phyloP scores from a whole-genome alignment of 2,797 vertebrate genomes.

The Clamator glandarius region DNA sequence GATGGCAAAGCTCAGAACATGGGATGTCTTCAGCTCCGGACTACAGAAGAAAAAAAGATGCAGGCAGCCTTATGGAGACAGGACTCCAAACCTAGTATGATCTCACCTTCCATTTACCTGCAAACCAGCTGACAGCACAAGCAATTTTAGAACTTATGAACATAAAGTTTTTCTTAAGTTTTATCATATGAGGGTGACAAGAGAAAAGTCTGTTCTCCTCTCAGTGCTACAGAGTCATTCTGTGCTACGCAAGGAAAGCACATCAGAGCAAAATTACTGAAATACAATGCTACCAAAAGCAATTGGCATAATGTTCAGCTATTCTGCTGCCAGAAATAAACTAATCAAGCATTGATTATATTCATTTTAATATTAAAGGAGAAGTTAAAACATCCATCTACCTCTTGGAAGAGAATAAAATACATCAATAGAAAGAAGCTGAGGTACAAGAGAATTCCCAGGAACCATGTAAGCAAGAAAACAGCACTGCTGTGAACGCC shows the following conservation, averaged over 20 bases:
- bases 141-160: background rate
- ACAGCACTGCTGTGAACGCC: background rate
- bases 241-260: background rate
- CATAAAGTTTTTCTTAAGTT: background rate
- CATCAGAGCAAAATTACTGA: background rate
- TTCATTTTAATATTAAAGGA: constrained; percentile 4
- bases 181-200: background rate
- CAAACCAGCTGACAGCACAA: background rate
- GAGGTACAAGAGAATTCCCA: background rate
- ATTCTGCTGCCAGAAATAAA: background rate
- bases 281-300: background rate
- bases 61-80: background rate
- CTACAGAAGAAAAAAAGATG: background rate
- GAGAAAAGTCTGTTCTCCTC: background rate
- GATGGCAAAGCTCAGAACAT: background rate
- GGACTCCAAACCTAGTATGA: background rate
- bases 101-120: background rate
- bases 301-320: background rate
- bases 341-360: background rate
- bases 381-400: background rate
- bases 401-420: background rate
- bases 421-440: background rate
- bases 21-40: background rate
- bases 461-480: background rate
- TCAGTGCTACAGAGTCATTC: background rate